phyloP scores from a whole-genome alignment of 2,113 vertebrate species.

The Oreocharis arfaki region DNA sequence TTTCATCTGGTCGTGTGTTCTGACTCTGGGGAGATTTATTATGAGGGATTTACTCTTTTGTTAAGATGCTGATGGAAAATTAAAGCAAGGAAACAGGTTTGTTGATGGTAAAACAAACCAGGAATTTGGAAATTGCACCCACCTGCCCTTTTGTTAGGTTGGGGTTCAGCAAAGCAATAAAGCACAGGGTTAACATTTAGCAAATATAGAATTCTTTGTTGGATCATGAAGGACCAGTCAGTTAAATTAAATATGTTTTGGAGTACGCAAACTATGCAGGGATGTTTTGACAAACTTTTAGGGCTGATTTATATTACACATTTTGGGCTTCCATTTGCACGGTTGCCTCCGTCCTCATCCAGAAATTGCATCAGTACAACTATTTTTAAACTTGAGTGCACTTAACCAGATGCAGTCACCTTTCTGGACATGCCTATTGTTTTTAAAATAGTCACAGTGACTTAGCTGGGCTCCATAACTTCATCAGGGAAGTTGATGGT shows the following conservation, averaged over 20 bases:
- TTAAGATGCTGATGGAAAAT: not conserved
- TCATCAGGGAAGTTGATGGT: not conserved
- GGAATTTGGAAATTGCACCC: not conserved
- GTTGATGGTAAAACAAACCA: not conserved
- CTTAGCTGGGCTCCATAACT: not conserved
- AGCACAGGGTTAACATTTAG: not conserved
- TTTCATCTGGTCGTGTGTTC: not conserved
- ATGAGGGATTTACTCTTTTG: not conserved
- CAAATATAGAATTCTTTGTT: not conserved
- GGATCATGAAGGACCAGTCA: not conserved
- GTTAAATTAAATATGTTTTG: not conserved
- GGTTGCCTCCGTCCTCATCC: constrained; percentile 6
- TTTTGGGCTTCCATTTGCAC: not conserved
- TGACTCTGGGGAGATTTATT: not conserved
- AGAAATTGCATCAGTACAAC: constrained; percentile 26
- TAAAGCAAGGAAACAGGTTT: not conserved
- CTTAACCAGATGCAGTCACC: constrained; percentile 14
- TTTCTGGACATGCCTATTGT: constrained; percentile 23
- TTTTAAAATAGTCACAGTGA: not conserved
- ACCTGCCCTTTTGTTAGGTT: not conserved
- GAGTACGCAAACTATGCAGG: not conserved
- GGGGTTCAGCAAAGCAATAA: not conserved
- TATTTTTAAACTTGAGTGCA: constrained; percentile 21
- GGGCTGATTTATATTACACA: not conserved
- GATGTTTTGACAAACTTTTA: not conserved